Base-by-base conservation (phyloP, 1,140 invertebrate species). In the Bombyx mandarina region DNA sequence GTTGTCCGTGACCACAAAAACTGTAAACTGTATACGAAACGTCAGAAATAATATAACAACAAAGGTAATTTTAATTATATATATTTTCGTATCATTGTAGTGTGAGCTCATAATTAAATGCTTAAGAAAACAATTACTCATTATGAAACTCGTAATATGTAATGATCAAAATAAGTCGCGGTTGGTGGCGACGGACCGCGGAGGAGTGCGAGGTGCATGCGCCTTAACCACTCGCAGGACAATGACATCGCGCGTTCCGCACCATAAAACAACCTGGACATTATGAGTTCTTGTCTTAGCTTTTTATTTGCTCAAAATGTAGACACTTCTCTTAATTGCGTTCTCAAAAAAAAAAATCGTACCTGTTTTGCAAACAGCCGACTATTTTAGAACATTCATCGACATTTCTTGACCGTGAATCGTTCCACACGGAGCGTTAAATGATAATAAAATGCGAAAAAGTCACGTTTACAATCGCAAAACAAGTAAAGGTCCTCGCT, bases 241-340 rank as follows among this genome's bases (percentile, higher is more conserved):
- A 83, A 83, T 86, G 80, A 86, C 80, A 83, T 77, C 68, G 72
- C 71, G 69, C 75, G 80, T 86, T 81, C 79, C 76, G 79, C 77
- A 78, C 79, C 72, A 82, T 82, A 80, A 80, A 85, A 72, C 69
- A 78, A 82, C 69, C 72, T 76, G 77, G 70, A 79, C 73, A 68
- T 76, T 77, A 80, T 70, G 65, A 74, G 69, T 59, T 66, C 60
- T 65, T 67, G 51, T 60, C 62, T 62, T 55, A 64, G 65, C 65
- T 69, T 68, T 67, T 68, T 43, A 71, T 70, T 43, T 56, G 52
- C 58, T 61, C 65, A 69, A 69, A 72, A 68, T 60, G 66, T 69
- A 69, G 63, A 67, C 52, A 67, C 55, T 47, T 59, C 58, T 64
- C 66, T 66, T 69, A 73, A 77, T 77, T 71, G 61, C 67, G 59